phyloP scores from a whole-genome alignment of 2,888 invertebrate species.

The Chaetogeoica ovagalla region DNA sequence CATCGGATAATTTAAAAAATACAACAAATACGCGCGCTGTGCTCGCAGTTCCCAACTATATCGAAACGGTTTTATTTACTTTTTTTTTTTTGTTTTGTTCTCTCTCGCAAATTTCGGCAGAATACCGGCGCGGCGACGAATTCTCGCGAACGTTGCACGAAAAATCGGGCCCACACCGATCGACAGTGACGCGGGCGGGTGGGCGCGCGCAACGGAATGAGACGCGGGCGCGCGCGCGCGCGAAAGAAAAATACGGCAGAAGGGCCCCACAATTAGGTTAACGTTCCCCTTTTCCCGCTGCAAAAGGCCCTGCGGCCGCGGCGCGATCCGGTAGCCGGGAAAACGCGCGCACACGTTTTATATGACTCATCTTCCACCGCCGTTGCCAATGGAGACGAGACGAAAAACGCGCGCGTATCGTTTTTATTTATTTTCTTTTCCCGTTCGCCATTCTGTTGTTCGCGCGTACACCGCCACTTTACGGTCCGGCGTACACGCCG shows the following conservation, averaged over 20 bases:
- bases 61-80: too few species aligned
- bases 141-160: constrained; percentile 7
- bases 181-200: constrained; percentile 23
- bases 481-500: too few species aligned
- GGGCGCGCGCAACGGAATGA: not conserved
- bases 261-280: constrained; percentile 52
- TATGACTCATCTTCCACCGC: constrained; percentile 35
- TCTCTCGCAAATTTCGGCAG: too few species aligned
- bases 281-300: constrained; percentile 28
- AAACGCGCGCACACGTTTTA: constrained; percentile 20
- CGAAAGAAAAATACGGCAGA: constrained; percentile 5
- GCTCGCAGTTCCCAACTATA: too few species aligned
- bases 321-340: constrained; percentile 43
- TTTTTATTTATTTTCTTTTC: not conserved
- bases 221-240: not conserved
- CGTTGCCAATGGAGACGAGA: constrained; percentile 44
- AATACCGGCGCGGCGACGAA: too few species aligned
- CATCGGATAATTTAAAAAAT: too few species aligned
- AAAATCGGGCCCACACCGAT: constrained; percentile 26
- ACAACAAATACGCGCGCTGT: too few species aligned
- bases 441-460: too few species aligned
- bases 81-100: too few species aligned
- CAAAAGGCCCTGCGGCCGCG: constrained; percentile 16
- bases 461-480: too few species aligned
- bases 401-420: constrained; percentile 25